Conservation (phyloP, 2,888 invertebrate genomes). For the Cheilosia vulpina region DNA sequence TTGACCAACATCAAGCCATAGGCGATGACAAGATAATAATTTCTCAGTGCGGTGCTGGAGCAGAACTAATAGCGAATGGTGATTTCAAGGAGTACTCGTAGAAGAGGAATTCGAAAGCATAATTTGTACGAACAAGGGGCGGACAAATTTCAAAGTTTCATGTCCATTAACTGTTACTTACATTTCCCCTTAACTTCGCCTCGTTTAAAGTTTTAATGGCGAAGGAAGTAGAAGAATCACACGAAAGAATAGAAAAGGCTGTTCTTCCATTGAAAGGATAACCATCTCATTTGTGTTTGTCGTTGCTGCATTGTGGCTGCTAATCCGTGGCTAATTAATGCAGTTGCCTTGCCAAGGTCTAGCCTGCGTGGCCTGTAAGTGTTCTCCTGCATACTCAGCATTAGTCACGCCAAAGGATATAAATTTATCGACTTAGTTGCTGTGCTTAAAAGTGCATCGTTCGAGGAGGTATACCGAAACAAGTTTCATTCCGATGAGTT, state of each 20-base stretch:
- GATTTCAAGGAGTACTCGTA: background rate
- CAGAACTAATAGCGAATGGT: background rate
- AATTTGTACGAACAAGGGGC: too few relatives aligned
- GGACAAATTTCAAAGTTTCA: background rate
- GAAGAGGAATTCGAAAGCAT: background rate
- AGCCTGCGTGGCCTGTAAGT: constrained; percentile 31
- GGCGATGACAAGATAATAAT: constrained; percentile 21
- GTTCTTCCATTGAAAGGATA: constrained; percentile 23
- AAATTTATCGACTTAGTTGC: constrained; percentile 34
- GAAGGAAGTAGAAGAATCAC: background rate
- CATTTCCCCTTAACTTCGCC: constrained; percentile 11
- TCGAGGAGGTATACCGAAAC: constrained; percentile 23
- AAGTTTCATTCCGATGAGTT: constrained; percentile 20
- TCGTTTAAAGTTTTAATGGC: constrained; percentile 11
- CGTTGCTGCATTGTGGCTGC: constrained; percentile 3
- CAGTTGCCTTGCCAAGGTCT: constrained; percentile 32
- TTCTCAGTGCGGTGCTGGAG: constrained; percentile 10
- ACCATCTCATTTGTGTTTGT: constrained; percentile 30
- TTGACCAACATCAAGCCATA: constrained; percentile 31
- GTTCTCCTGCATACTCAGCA: constrained; percentile 10
- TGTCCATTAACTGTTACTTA: background rate
- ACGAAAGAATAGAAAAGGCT: background rate
- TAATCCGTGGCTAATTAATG: constrained; percentile 55
- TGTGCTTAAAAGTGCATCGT: background rate
- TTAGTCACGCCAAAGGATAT: constrained; percentile 48